Percentiles rank a stretch among this genome's conserved stretches.
phyloP scores from a whole-genome alignment of 2,888 invertebrate species.

The Lepidochitona cinerea region DNA sequence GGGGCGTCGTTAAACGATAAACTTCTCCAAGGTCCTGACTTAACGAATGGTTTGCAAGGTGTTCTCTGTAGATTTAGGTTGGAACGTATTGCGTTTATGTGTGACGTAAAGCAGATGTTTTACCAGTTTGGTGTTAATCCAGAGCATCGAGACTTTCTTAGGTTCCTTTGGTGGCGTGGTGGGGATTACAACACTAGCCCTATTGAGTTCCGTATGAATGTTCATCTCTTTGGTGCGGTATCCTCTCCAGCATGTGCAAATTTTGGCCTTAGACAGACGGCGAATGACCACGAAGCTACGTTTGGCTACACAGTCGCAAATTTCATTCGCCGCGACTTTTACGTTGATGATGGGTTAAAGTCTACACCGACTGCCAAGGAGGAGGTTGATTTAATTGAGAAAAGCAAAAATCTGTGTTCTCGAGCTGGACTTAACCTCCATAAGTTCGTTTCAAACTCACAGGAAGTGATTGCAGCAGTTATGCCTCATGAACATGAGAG shows the following conservation, averaged over 20 bases:
- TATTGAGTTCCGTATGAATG: no score
- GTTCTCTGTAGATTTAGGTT: constrained; percentile 29
- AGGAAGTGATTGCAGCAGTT: constrained; percentile 28
- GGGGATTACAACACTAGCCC: no score
- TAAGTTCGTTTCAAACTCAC: constrained; percentile 38
- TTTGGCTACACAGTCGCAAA: no score
- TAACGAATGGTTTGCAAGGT: constrained; percentile 27
- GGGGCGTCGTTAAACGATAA: constrained; percentile 19
- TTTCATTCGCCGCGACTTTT: no score
- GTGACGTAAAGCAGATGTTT: constrained; percentile 35
- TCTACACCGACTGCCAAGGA: constrained; percentile 20
- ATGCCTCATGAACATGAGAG: constrained; percentile 25
- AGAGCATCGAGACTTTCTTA: constrained; percentile 17
- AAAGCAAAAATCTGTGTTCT: constrained; percentile 21
- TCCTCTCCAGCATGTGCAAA: no score
- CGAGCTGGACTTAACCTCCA: constrained; percentile 32
- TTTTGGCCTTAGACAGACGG: no score
- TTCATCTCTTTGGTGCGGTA: no score
- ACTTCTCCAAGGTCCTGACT: constrained; percentile 32
- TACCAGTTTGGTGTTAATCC: constrained; percentile 11
- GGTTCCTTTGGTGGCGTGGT: constrained; percentile 23
- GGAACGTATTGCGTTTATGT: constrained; percentile 24
- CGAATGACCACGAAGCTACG: no score
- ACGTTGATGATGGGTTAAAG: constrained; percentile 38
- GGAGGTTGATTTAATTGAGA: constrained; percentile 23